Conservation (phyloP, 2,888 invertebrate species). For the Branchinecta sandiegonensis region DNA sequence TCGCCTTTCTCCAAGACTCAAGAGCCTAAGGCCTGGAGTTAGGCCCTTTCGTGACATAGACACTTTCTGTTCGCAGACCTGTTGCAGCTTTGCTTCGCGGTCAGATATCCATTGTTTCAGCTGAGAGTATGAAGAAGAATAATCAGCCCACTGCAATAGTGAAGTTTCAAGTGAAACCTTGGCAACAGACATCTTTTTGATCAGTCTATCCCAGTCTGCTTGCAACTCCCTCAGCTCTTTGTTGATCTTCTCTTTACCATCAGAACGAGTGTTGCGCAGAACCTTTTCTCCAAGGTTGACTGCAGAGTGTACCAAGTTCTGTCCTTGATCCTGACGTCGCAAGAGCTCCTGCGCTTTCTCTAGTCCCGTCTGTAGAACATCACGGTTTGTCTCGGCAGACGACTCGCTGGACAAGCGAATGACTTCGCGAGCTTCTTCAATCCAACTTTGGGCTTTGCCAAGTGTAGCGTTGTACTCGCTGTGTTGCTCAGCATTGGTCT, state of each 20-base stretch:
- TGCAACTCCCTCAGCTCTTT: constrained; percentile 75
- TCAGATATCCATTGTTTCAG: constrained; percentile 88
- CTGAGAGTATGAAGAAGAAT: constrained; percentile 81
- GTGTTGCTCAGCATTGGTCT: constrained; percentile 73
- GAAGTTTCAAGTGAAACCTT: constrained; percentile 81
- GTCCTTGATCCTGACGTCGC: constrained; percentile 68
- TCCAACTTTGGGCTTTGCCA: constrained; percentile 64
- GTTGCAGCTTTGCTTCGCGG: constrained; percentile 76
- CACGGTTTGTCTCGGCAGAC: constrained; percentile 55
- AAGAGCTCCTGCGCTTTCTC: constrained; percentile 56
- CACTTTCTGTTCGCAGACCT: constrained; percentile 71
- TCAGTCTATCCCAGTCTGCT: constrained; percentile 77
- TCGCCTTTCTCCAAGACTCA: constrained; percentile 70
- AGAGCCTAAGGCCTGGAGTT: constrained; percentile 46
- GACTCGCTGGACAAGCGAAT: constrained; percentile 66
- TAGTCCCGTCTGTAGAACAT: constrained; percentile 62
- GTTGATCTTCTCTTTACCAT: constrained; percentile 73
- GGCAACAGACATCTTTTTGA: constrained; percentile 77
- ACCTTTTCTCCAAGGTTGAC: constrained; percentile 83
- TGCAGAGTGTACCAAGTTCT: constrained; percentile 67
- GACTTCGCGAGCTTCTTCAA: constrained; percentile 66
- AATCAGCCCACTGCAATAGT: constrained; percentile 87
- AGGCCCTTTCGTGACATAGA: constrained; percentile 36
- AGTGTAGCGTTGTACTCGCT: constrained; percentile 61
- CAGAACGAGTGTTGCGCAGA: constrained; percentile 67